Conservation (phyloP, 2,113 vertebrate species). For the Cairina moschata region DNA sequence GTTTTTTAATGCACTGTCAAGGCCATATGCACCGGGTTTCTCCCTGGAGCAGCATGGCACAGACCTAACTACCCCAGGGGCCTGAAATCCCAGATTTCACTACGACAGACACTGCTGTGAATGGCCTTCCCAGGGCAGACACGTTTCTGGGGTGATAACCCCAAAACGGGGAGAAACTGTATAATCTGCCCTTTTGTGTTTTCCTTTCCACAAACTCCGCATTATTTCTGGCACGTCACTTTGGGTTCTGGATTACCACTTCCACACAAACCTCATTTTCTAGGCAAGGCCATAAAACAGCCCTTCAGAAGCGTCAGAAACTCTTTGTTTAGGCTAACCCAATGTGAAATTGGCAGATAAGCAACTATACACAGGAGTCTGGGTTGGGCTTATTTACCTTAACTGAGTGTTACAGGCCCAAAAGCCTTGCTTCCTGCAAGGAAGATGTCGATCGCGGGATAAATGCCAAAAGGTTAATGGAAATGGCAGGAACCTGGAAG, state of each 20-base stretch:
- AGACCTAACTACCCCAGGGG: neutral
- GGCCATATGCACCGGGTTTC: neutral
- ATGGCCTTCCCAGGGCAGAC: fast-evolving
- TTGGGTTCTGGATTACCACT: neutral
- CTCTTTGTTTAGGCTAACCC: fast-evolving
- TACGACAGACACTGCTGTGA: neutral
- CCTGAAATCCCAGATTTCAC: neutral
- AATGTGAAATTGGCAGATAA: neutral
- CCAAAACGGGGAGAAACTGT: fast-evolving
- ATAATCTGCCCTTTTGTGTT: fast-evolving
- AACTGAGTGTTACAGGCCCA: neutral
- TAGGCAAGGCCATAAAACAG: fast-evolving
- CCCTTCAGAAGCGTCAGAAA: neutral
- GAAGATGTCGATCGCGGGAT: fast-evolving
- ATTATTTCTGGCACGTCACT: neutral
- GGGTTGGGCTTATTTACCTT: neutral
- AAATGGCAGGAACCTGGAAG: neutral
- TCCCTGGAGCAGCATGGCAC: neutral
- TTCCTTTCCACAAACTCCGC: neutral
- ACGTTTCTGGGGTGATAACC: neutral
- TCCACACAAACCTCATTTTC: fast-evolving
- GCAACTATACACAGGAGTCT: fast-evolving
- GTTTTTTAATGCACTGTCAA: neutral
- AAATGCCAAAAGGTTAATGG: neutral
- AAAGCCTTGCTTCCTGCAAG: neutral